Evolutionary conservation across 2,113 vertebrate species (phyloP).

Genomic region (Isurus oxyrinchus): DNA sequence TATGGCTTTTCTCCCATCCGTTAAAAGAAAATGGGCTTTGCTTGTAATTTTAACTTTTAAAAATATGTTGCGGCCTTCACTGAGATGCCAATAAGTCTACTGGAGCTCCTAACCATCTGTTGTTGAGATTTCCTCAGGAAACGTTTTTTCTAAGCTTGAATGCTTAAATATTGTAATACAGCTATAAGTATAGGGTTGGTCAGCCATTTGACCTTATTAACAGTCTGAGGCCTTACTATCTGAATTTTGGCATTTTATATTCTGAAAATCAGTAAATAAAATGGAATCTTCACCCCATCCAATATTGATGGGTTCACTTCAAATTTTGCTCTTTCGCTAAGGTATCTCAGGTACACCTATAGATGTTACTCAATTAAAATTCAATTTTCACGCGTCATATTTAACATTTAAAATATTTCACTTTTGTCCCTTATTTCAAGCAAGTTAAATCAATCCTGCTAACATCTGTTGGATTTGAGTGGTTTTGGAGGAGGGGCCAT

Average conservation of each 20-base stretch:
- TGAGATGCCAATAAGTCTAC: neutral
- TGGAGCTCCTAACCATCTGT: slow-evolving; percentile 18
- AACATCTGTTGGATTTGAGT: neutral
- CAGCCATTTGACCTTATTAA: neutral
- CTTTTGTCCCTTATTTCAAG: neutral
- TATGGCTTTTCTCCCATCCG: neutral
- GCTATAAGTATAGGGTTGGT: neutral
- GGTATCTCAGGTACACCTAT: neutral
- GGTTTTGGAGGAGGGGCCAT: neutral
- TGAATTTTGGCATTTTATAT: neutral
- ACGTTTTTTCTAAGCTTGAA: slow-evolving; percentile 4
- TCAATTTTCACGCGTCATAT: neutral
- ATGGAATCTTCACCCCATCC: neutral
- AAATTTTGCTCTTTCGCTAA: neutral
- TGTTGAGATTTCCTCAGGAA: slow-evolving; percentile 25
- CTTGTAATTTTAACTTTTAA: neutral
- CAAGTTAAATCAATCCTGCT: neutral
- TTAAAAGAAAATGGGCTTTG: neutral
- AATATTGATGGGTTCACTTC: neutral
- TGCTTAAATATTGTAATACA: neutral
- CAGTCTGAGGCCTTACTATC: neutral
- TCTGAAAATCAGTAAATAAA: neutral
- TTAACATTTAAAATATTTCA: neutral
- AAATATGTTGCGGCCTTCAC: neutral
- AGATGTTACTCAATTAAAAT: neutral